Base-by-base conservation (phyloP, 2,888 invertebrate species). In the Balanococcus diminutus region DNA sequence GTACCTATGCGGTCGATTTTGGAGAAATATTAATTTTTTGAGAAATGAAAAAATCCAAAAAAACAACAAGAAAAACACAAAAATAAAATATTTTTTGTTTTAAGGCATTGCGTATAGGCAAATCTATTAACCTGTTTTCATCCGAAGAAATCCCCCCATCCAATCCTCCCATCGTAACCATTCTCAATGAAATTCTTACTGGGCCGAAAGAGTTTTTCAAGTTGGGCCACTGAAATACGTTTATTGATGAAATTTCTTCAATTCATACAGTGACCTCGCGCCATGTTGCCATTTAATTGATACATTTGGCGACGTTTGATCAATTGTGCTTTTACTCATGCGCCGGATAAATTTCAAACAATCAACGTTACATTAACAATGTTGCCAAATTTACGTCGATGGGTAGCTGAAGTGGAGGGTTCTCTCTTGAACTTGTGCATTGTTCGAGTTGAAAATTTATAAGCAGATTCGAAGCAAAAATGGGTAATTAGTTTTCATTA, bases 251-350 rank as follows among this genome's bases (percentile, higher is more conserved):
- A 8, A 42, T 42, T 42, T 42, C 11, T 2, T 42, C 14, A 46
- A 14, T 46, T 46, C 46, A 46, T n/a, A n/a, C 16, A 2, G 2
- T 14, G 46, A 46, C 46, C 11, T 28, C 0, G 72, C 72, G 72
- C 51, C 3, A 72, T 72, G 72, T 72, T 72, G 31, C 72, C 72
- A 72, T 72, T 72, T 19, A 31, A 72, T 28, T 28, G 72, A 72
- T 72, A 31, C 72, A 56, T 22, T 72, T 72, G 1, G 72, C 31
- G 14, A 72, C 11, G n/a, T 72, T 72, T 72, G 72, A 31, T 72
- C 28, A 31, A 14, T 16, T 72, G 14, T 31, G 31, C 56, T 56
- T 22, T 0, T 56, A 11, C 72, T 3, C 72, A 72, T 72, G 72
- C 72, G 72, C 31, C 5, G 8, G 6, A 72, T 31, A 72, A 32